Base-by-base conservation (phyloP, 2,113 vertebrate species). In the Eretmochelys imbricata region DNA sequence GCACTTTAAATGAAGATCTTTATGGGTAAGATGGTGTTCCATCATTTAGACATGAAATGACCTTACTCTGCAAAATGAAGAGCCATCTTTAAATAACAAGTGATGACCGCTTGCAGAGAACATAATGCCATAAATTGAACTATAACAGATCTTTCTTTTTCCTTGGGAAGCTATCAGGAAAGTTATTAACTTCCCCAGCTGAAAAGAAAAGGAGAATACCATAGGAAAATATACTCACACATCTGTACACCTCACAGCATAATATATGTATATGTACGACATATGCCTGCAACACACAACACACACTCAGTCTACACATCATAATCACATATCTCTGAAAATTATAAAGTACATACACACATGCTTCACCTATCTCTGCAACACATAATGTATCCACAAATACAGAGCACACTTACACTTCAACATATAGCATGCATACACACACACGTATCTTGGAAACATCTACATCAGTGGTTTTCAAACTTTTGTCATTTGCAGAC, bases 1-100 rank as follows among this genome's bases (percentile, higher is more conserved):
- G 93, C 89, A 94, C 91, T 97, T 97, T 93, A 98, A 98, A 98
- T 98, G 97, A 97, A 98, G 97, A 96, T 93, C 95, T 97, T 98
- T 97, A 95, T 94, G 82, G 55, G 91, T 81, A 92, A 98, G 96
- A 95, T 84, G 72, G 96, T 89, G 87, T 98, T 98, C 87, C 94
- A 98, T 97, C 96, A 95, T 94, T 95, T 93, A 94, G 76, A 96
- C 0, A 1, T 97, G 95, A 97, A 98, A 97, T 96, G 96, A 98
- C 98, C 97, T 97, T 95, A 97, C 42, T 4, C 94, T 96, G 96
- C 93, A 95, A 97, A 98, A 98, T 97, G 96, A 93, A 98, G 97
- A 98, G 89, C 72, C 93, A 90, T 96, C 96, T 97, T 98, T 96
- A 96, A 97, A 98, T 96, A 98, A 97, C 96, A 82, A 95, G 85